Evolutionary conservation across 92 coral and sea anemone genomes (phyloP).

Genomic region (Porites lobata): DNA sequence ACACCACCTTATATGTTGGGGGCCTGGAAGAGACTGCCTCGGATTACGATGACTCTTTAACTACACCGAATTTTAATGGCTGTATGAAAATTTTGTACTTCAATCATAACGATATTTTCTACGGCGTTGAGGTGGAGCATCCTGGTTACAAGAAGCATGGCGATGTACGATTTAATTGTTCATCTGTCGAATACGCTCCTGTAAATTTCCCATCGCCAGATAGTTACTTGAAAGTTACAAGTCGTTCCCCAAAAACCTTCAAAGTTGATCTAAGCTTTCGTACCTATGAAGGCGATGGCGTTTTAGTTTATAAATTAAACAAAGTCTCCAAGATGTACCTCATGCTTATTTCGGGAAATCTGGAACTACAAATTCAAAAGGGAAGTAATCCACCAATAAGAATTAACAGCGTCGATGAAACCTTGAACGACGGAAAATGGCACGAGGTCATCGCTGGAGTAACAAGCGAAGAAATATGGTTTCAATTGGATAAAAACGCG

Average conservation of each 20-base stretch:
- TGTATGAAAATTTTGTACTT: constrained; percentile 83
- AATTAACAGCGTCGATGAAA: constrained; percentile 77
- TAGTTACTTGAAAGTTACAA: constrained; percentile 68
- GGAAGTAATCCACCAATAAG: constrained; percentile 75
- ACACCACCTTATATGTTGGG: constrained; percentile 80
- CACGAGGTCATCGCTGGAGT: constrained; percentile 90
- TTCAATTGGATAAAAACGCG: constrained; percentile 77
- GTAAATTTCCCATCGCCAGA: constrained; percentile 77
- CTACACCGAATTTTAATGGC: constrained; percentile 80
- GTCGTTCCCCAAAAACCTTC: constrained; percentile 66
- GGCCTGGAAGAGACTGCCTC: constrained; percentile 82
- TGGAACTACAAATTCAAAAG: constrained; percentile 78
- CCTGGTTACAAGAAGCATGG: constrained; percentile 62
- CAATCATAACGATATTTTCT: constrained; percentile 73
- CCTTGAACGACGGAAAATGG: constrained; percentile 93
- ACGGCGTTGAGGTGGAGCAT: constrained; percentile 58
- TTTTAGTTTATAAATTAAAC: constrained; percentile 77
- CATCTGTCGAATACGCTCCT: constrained; percentile 62
- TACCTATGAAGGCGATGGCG: constrained; percentile 81
- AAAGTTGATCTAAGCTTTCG: constrained; percentile 84
- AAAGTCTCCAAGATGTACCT: constrained; percentile 71
- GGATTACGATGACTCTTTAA: constrained; percentile 60
- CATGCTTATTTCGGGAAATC: constrained; percentile 67
- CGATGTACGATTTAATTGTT: constrained; percentile 62
- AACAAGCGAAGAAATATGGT: constrained; percentile 68